These are phyloP conservation scores for Merluccius polli DNA, from an alignment of 2,797 vertebrate genomes.

Conservation along the genomic window DNA sequence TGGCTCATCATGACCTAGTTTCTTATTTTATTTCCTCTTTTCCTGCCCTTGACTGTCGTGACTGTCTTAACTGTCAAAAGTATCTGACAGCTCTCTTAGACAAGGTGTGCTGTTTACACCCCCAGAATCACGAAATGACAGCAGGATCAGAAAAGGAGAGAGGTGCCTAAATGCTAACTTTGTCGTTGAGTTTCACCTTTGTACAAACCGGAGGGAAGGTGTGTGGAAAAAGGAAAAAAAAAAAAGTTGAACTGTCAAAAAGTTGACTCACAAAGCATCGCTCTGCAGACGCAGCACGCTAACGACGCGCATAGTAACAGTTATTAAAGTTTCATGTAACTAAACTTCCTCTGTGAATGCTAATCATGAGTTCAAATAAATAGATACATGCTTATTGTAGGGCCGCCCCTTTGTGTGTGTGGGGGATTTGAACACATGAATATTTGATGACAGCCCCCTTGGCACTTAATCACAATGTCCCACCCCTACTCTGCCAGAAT, in stretches of 20 bases:
- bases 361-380: background rate
- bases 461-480: background rate
- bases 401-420: background rate
- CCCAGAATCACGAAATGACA: background rate
- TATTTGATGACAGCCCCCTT: background rate
- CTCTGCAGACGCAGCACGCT: background rate
- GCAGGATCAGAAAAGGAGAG: background rate
- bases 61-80: conserved; percentile 1
- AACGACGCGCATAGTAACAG: no score
- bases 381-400: background rate
- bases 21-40: background rate
- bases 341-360: no score
- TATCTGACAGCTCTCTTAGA: background rate
- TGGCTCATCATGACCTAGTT: conserved; percentile 63
- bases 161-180: background rate
- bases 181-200: background rate
- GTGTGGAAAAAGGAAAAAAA: background rate
- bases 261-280: background rate
- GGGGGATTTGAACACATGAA: background rate
- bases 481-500: conserved; percentile 18
- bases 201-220: background rate
- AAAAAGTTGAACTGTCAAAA: background rate
- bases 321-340: no score
- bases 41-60: conserved; percentile 4
- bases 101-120: background rate